These are phyloP conservation scores for Antrozous pallidus DNA, from an alignment of 2,797 vertebrate species.

Conservation along the genomic window DNA sequence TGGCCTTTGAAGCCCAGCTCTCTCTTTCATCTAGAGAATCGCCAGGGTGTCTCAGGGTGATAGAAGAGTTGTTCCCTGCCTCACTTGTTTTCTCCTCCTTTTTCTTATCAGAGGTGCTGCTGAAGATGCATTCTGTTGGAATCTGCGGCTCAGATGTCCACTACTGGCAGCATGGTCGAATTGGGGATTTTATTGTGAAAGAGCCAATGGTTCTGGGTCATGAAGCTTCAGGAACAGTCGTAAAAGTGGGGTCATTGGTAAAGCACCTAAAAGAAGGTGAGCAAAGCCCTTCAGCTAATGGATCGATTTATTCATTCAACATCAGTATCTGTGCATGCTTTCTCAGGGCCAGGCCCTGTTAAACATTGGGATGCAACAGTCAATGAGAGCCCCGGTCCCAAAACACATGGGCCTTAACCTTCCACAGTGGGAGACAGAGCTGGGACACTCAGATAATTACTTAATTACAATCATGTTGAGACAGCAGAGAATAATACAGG, in stretches of 20 bases:
- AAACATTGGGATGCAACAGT: neutral
- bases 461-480: neutral
- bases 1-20: neutral
- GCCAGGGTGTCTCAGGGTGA: neutral
- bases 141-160: conserved; percentile 97
- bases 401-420: neutral
- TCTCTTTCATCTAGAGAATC: neutral
- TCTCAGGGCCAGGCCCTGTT: neutral
- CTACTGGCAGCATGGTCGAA: conserved; percentile 93
- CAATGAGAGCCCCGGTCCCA: too few species aligned
- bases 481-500: neutral
- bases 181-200: conserved; percentile 90
- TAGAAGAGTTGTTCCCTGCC: neutral
- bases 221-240: conserved; percentile 91
- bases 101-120: conserved; percentile 88
- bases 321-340: neutral
- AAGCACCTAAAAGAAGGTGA: conserved; percentile 90
- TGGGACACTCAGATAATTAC: neutral
- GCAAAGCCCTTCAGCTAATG: conserved; percentile 42
- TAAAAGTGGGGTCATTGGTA: conserved; percentile 90
- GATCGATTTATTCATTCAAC: neutral
- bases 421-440: neutral
- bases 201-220: conserved; percentile 95
- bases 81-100: neutral
- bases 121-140: conserved; percentile 96